Base-by-base conservation (phyloP, 2,113 vertebrate species). In the Corythornis cristatus region DNA sequence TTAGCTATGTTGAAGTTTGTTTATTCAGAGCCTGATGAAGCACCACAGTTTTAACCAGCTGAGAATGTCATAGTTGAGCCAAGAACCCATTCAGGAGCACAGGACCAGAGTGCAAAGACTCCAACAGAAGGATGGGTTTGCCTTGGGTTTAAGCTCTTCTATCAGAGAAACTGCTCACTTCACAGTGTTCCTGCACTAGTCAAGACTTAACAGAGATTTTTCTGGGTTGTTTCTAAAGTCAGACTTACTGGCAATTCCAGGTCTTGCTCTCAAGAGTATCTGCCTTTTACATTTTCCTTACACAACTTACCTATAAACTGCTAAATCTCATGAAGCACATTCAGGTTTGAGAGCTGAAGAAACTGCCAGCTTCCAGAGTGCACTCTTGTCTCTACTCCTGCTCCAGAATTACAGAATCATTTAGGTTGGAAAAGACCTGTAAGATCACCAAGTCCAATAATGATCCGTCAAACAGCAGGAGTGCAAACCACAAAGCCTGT, bases 1-100 rank as follows among this genome's bases (percentile, higher is more conserved):
- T 93, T 86, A 73, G 73, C 40, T 78, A 35, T 86, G 66, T 45
- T 73, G 72, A 70, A 64, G 61, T 88, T 66, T 83, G 82, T 87
- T 87, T 91, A 95, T 85, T 85, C 13, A 3, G 76, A 86, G 85
- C 64, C 67, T 82, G 58, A 80, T 43, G 67, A 93, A 94, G 82
- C 50, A 79, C 40, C 13, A 13, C 70, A 68, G 46, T 73, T 95
- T 91, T 82, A 93, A 93, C 46, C 60, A 89, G 51, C 1, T 2
- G 28, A 90, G 85, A 89, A 93, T 25, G 23, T 37, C 0, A 0
- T 58, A 79, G 71, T 18, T 71, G 71, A 87, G 72, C 92, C 85
- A 89, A 80, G 78, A 93, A 62, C 13, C 20, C 19, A 7, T 25
- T 61, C 35, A 64, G 56, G 13, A 89, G 48, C 5, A 7, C 53